Evolutionary conservation across 2,113 vertebrate genomes (phyloP), one percentile per base, ranked within the genome.

Genomic region (Excalfactoria chinensis): DNA sequence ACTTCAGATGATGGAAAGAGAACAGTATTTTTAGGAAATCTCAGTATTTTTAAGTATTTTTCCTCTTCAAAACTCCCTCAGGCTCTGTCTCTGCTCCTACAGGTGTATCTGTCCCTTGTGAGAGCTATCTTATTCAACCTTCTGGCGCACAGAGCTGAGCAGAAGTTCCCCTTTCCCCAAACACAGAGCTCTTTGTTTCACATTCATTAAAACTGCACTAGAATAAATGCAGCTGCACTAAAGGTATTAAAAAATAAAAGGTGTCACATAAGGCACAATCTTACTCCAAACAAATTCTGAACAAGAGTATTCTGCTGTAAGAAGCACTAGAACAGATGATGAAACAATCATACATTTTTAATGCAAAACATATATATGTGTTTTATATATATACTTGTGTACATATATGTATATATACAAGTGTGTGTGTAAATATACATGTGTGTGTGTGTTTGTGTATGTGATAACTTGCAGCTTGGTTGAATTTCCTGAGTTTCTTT

Each of bases 331-430:
- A 84, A 71, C 22, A 15, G 26, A 13, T 5, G n/a, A 13, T 5
- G 32, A 88, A 93, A 85, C 67, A 89, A 81, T 81, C 48, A 49
- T 9, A 88, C 3, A 1, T 64, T 96, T 82, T 79, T 73, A 88
- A 37, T 35, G 49, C 68, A 53, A 91, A 48, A 76, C 74, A 73
- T 17, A 46, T 21, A 46, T 10, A 48, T 37, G 37, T 37, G 7
- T 37, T 37, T 8, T 46, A 46, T 41, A 41, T 41, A 41, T 41
- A 41, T 41, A 41, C n/a, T n/a, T n/a, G n/a, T n/a, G n/a, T 37
- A 37, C 10, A 7, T 37, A 37, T 37, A 37, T 37, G 10, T 37
- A 37, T 10, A 37, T 10, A 37, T 10, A 37, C 37, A 37, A 7
- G 10, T 37, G 10, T 37, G 10, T 37, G 10, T 37, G 37, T 37